Conservation (phyloP, 2,888 invertebrate species). For the Sesamia inferens region DNA sequence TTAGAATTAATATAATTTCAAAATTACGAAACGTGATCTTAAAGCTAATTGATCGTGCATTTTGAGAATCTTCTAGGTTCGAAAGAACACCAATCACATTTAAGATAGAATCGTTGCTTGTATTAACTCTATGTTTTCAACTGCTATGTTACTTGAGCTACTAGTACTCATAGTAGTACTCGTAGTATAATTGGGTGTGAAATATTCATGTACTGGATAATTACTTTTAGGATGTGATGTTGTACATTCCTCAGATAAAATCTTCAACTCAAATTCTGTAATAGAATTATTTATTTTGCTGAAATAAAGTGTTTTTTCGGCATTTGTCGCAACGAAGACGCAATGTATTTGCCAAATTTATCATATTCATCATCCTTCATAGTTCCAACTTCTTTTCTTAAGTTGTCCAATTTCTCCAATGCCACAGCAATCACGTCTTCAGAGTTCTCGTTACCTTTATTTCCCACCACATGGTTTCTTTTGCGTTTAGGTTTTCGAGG, state of each 20-base stretch:
- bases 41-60: constrained; percentile 1
- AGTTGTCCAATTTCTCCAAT: constrained; percentile 36
- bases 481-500: constrained; percentile 39
- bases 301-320: constrained; percentile 38
- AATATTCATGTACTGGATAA: constrained; percentile 42
- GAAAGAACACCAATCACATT: constrained; percentile 42
- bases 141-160: constrained; percentile 32
- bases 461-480: constrained; percentile 38
- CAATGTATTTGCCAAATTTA: constrained; percentile 38
- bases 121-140: constrained; percentile 16
- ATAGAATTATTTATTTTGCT: constrained; percentile 36
- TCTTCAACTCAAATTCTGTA: constrained; percentile 31
- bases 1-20: constrained; percentile 12
- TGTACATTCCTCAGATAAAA: constrained; percentile 17
- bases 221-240: constrained; percentile 40
- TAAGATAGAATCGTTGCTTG: constrained; percentile 31
- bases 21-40: constrained; percentile 4
- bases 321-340: constrained; percentile 38
- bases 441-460: constrained; percentile 40
- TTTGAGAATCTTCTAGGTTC: constrained; percentile 44
- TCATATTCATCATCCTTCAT: constrained; percentile 41
- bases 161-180: no score
- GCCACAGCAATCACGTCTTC: constrained; percentile 32
- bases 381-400: constrained; percentile 38
- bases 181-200: constrained; percentile 41